A percentile compares a stretch with the other conserved stretches of the same genome.
Conservation (phyloP, 2,888 invertebrate genomes). For the Oscheius sp. region DNA sequence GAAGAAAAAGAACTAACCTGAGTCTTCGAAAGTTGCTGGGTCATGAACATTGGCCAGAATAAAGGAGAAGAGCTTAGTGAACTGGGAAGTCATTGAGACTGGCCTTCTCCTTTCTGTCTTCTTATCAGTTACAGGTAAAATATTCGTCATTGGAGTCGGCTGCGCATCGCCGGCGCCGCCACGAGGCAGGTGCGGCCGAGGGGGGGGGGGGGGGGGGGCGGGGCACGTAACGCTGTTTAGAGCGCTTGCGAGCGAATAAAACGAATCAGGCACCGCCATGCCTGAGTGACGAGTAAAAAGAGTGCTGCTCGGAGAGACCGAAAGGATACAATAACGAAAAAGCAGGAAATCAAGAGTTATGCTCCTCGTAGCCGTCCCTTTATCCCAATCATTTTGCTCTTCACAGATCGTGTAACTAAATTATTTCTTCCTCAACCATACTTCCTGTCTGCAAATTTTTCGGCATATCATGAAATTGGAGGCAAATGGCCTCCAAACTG, state of each 20-base stretch:
- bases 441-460: no score
- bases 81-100: slow-evolving; percentile 75
- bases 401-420: no score
- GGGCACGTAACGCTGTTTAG: slow-evolving; percentile 38
- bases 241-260: slow-evolving; percentile 34
- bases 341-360: neutral
- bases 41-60: slow-evolving; percentile 69
- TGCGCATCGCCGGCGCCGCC: slow-evolving; percentile 30
- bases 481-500: slow-evolving; percentile 7
- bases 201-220: no score
- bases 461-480: no score
- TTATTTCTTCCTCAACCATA: no score
- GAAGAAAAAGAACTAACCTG: slow-evolving; percentile 38
- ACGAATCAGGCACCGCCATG: slow-evolving; percentile 33
- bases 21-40: slow-evolving; percentile 60
- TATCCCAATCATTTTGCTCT: neutral
- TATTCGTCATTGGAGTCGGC: slow-evolving; percentile 25
- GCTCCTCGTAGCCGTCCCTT: neutral
- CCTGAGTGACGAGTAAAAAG: slow-evolving; percentile 28
- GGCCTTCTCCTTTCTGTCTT: slow-evolving; percentile 10
- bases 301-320: slow-evolving; percentile 22
- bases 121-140: slow-evolving; percentile 16
- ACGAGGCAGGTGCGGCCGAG: slow-evolving; percentile 33
- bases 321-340: slow-evolving; percentile 25
- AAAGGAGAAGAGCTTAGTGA: slow-evolving; percentile 69